phyloP scores from a whole-genome alignment of 2,113 vertebrate species.

The Sisor rabdophorus region DNA sequence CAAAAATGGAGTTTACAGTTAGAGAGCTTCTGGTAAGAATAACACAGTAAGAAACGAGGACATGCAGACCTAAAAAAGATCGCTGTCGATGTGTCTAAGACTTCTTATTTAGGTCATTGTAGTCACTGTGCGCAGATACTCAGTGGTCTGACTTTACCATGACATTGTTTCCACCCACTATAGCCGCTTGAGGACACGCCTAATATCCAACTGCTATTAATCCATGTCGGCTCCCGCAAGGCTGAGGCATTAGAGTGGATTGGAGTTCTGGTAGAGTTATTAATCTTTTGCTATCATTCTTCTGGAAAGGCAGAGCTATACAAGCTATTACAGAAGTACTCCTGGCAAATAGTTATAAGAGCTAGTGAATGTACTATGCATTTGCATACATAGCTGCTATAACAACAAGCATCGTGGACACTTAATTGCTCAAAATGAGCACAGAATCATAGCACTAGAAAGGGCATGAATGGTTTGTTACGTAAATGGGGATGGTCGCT shows the following conservation, averaged over 20 bases:
- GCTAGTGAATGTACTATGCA: slow-evolving; percentile 9
- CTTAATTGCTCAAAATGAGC: slow-evolving; percentile 15
- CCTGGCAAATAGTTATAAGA: slow-evolving; percentile 3
- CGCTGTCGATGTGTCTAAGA: background rate
- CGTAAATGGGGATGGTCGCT: slow-evolving; percentile 6
- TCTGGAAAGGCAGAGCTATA: slow-evolving; percentile 29
- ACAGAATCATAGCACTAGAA: slow-evolving; percentile 7
- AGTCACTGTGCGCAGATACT: slow-evolving; percentile 19
- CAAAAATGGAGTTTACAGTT: background rate
- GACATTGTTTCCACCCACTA: slow-evolving; percentile 45
- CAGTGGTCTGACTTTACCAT: slow-evolving; percentile 42
- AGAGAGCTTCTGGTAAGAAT: background rate
- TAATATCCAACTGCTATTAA: slow-evolving; percentile 56
- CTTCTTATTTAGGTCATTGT: slow-evolving; percentile 46
- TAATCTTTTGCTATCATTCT: slow-evolving; percentile 42
- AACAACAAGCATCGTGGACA: slow-evolving; percentile 20
- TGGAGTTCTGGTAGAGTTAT: slow-evolving; percentile 56
- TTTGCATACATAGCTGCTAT: slow-evolving; percentile 32
- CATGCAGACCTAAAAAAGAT: slow-evolving; percentile 15
- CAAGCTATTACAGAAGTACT: slow-evolving; percentile 14
- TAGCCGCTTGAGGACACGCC: slow-evolving; percentile 32
- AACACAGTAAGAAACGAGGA: slow-evolving; percentile 1
- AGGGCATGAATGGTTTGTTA: background rate
- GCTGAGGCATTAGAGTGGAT: slow-evolving; percentile 66
- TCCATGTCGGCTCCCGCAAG: slow-evolving; percentile 64